Evolutionary conservation across 2,797 vertebrate genomes (phyloP), one percentile per base, ranked within the genome.

Genomic region (Anabas testudineus): DNA sequence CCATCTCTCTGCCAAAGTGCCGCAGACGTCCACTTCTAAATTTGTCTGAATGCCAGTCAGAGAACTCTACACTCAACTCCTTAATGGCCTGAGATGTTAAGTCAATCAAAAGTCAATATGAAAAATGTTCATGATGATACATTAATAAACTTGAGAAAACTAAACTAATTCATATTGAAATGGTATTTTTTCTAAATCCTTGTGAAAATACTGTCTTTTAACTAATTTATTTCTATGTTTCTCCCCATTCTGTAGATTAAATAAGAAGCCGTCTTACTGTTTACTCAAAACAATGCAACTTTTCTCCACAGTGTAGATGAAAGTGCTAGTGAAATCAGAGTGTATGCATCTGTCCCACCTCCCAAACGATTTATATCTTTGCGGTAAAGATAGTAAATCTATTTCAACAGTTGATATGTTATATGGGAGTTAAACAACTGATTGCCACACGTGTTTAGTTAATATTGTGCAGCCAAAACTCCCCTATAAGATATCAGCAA

Each of bases 311-410:
- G 87, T 74, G 87, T 65, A 88, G 88, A 93, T 94, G 91, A 92
- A 93, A 93, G 92, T 85, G 64, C 39, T 74, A 76, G 90, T 94
- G 91, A 92, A 92, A 94, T 73, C 91, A 93, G 91, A 94, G 81
- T 76, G 89, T 90, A 93, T 82, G 49, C 49, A 41, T 56, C 60
- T 53, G 49, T 76, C 62, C 66, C 71, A 3, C 74, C 82, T 90
- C 83, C 76, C 70, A 72, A 56, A 71, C 0, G 52, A 90, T 91
- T 90, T 60, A 86, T 83, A 89, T 88, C 87, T 88, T 88, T 87
- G 54, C 68, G 61, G 18, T 58, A 68, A 91, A 88, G 83, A 81
- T 74, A 37, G 70, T 81, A 81, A 91, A 92, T 87, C 78, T 32
- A 5, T 42, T 65, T 58, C 19, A 72, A 48, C 39, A 26, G 57